phyloP scores from a whole-genome alignment of 2,113 vertebrate genomes.

The Pyxicephalus adspersus region DNA sequence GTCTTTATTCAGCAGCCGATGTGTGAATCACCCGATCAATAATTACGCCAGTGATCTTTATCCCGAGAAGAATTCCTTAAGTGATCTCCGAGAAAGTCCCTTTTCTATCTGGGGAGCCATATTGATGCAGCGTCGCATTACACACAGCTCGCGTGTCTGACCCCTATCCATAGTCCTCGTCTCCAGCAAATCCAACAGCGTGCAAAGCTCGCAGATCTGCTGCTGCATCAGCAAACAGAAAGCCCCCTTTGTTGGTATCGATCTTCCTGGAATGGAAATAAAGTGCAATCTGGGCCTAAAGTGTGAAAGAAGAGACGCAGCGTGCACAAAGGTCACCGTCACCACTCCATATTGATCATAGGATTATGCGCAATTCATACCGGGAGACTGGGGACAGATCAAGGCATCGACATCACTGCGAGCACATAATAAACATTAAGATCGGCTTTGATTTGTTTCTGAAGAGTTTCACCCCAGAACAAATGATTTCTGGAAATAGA shows the following conservation, averaged over 20 bases:
- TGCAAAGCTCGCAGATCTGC: neutral
- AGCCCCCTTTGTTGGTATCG: conserved; percentile 30
- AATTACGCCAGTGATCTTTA: too few species aligned
- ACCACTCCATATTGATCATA: neutral
- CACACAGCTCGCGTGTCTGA: conserved; percentile 6
- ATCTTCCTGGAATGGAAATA: conserved; percentile 36
- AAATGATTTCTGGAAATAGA: too few species aligned
- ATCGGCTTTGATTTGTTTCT: too few species aligned
- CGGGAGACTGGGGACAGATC: neutral
- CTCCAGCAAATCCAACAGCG: neutral
- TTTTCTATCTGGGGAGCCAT: neutral
- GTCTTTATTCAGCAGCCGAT: too few species aligned
- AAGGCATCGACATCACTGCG: too few species aligned
- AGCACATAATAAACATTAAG: too few species aligned
- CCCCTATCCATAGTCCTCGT: neutral
- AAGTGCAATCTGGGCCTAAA: conserved; percentile 15
- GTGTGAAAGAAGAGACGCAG: neutral
- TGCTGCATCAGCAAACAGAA: conserved; percentile 20
- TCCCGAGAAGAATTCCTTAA: too few species aligned
- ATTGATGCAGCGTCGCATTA: conserved; percentile 8
- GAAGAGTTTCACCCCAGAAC: too few species aligned
- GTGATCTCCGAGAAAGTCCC: too few species aligned
- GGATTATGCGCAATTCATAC: conserved; percentile 7
- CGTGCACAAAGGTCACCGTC: conserved; percentile 2
- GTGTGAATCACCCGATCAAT: too few species aligned